Evolutionary conservation across 2,797 vertebrate species (phyloP).

Genomic region (Moxostoma hubbsi): DNA sequence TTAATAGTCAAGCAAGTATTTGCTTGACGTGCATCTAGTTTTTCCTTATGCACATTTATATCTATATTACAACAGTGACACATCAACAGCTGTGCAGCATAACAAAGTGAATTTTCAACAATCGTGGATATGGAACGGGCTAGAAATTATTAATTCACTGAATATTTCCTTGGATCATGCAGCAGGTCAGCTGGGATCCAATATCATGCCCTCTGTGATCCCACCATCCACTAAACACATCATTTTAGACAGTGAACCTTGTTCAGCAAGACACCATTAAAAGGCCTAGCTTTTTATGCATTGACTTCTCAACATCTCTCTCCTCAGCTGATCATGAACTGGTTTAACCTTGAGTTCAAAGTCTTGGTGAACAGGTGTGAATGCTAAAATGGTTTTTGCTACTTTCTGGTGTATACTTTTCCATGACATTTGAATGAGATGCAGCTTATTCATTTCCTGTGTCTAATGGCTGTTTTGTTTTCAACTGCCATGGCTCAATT

Average conservation of each 20-base stretch:
- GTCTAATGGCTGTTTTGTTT: slow-evolving; percentile 55
- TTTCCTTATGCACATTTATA: not conserved
- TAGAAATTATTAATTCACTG: slow-evolving; percentile 28
- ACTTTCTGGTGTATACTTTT: slow-evolving; percentile 35
- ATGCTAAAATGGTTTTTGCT: slow-evolving; percentile 26
- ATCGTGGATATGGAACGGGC: not conserved
- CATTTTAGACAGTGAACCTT: not conserved
- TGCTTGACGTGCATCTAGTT: not conserved
- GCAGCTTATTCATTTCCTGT: slow-evolving; percentile 31
- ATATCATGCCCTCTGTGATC: slow-evolving; percentile 13
- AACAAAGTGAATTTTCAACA: slow-evolving; percentile 22
- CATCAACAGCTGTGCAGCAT: slow-evolving; percentile 20
- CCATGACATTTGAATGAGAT: slow-evolving; percentile 29
- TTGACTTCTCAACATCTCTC: slow-evolving; percentile 30
- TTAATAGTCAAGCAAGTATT: too few relatives aligned
- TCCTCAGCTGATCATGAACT: slow-evolving; percentile 34
- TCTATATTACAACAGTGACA: not conserved
- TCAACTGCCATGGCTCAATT: slow-evolving; percentile 39
- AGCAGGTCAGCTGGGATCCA: slow-evolving; percentile 27
- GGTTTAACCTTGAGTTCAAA: slow-evolving; percentile 38
- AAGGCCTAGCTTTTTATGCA: slow-evolving; percentile 13
- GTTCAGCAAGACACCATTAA: slow-evolving; percentile 8
- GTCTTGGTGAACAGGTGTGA: slow-evolving; percentile 42
- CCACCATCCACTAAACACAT: slow-evolving; percentile 1
- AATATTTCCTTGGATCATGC: slow-evolving; percentile 33